Base-by-base conservation (phyloP, 2,888 invertebrate species). In the Nomada lathburiana region DNA sequence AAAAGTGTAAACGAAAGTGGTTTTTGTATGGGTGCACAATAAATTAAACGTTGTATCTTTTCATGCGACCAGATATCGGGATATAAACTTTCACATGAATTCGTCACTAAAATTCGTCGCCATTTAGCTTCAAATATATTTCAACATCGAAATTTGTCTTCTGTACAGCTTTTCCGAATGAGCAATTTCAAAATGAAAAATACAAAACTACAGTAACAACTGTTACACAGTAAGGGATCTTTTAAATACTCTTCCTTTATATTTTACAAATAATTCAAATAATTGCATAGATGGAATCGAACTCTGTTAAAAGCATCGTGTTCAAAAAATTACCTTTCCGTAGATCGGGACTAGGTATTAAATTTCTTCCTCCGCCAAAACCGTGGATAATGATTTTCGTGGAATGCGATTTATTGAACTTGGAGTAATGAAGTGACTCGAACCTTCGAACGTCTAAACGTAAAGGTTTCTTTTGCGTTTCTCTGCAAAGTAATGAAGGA, bases 331-430 rank as follows among this genome's bases (percentile, higher is more conserved):
- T 90, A 95, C 94, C 95, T 89, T 97, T 96, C 70, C 98, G 95
- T 94, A 98, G 95, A 91, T 98, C 97, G 0, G 98, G 97, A 92
- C 97, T 98, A 0, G 98, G 98, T 0, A 97, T 96, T 50, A 97
- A 94, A 92, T 97, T 96, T 82, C 97, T 94, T 0, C 98, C 98
- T 0, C 98, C 98, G 0, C 98, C 98, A 90, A 98, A 98, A 9
- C 98, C 98, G 91, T 98, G 98, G 23, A 98, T 97, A 63, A 98
- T 96, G 29, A 98, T 95, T 94, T 98, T 98, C 7, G 98, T 97
- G 0, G 97, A 96, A 93, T 97, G 96, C 0, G 95, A 95, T 0
- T 96, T 95, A 93, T 98, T 97, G 93, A 98, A 98, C 87, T 95
- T 96, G 0, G 97, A 97, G 80, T 95, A 95, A 86, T 96, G 96